phyloP scores from a whole-genome alignment of 2,888 invertebrate genomes.

The Stenolophus ochropezus region DNA sequence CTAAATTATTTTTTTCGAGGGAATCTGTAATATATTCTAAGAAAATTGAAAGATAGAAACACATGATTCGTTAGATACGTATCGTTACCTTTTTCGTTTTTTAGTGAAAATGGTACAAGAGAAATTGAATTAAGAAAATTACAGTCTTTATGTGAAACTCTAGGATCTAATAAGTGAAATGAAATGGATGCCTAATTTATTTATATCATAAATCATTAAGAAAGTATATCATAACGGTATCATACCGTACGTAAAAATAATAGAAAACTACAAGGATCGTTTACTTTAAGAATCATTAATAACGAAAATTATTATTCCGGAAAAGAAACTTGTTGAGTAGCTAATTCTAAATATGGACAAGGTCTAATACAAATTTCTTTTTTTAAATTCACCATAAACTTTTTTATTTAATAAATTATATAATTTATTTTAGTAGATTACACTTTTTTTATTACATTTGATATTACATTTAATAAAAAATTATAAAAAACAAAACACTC shows the following conservation, averaged over 20 bases:
- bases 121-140: slow-evolving; percentile 46
- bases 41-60: no score
- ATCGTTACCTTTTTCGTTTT: slow-evolving; percentile 20
- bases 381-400: neutral
- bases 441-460: no score
- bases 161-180: slow-evolving; percentile 21
- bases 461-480: neutral
- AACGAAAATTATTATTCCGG: neutral
- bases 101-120: slow-evolving; percentile 39
- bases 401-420: neutral
- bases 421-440: neutral
- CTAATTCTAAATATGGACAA: neutral
- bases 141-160: slow-evolving; percentile 34
- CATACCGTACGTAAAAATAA: neutral
- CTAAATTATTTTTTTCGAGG: no score
- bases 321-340: neutral
- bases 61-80: slow-evolving; percentile 17
- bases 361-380: neutral
- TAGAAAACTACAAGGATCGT: no score
- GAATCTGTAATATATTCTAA: no score
- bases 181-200: slow-evolving; percentile 15
- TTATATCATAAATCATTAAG: slow-evolving; percentile 29
- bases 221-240: slow-evolving; percentile 34
- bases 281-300: neutral
- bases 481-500: no score